These are phyloP conservation scores for Lepilemur septentrionalis DNA, from an alignment of 2,797 vertebrate species.

Conservation along the genomic window DNA sequence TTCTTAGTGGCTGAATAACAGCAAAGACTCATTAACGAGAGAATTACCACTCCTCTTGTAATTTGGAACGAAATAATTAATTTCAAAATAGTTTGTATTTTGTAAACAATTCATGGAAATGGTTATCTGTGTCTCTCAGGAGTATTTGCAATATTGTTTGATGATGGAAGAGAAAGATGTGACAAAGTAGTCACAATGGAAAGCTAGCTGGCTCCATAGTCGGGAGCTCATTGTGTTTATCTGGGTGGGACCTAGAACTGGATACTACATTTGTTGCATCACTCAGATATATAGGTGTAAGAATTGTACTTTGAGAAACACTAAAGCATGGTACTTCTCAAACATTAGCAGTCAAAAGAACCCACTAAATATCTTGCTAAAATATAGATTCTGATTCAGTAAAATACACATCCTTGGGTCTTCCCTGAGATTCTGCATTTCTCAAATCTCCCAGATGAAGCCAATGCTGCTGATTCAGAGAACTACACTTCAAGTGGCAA, in stretches of 20 bases:
- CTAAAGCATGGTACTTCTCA: neutral
- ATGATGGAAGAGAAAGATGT: neutral
- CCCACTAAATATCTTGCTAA: neutral
- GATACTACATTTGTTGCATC: neutral
- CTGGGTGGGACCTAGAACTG: neutral
- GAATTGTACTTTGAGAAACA: neutral
- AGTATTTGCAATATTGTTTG: neutral
- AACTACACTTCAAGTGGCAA: neutral
- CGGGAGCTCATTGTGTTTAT: neutral
- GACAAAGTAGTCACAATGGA: neutral
- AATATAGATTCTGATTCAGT: neutral
- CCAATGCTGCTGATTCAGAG: neutral
- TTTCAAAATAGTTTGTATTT: conserved; percentile 15
- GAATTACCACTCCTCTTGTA: neutral
- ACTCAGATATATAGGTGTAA: neutral
- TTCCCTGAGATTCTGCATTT: neutral
- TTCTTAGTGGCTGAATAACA: neutral
- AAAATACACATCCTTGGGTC: neutral
- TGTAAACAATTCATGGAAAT: neutral
- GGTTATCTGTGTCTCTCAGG: neutral
- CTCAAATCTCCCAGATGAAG: neutral
- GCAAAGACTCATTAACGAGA: neutral
- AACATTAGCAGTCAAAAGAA: neutral
- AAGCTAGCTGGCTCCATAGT: neutral
- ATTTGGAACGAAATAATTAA: conserved; percentile 11